A percentile compares a stretch with the other conserved stretches of the same genome.
Evolutionary conservation across 1,140 invertebrate species (phyloP).

Genomic region (Spodoptera litura): DNA sequence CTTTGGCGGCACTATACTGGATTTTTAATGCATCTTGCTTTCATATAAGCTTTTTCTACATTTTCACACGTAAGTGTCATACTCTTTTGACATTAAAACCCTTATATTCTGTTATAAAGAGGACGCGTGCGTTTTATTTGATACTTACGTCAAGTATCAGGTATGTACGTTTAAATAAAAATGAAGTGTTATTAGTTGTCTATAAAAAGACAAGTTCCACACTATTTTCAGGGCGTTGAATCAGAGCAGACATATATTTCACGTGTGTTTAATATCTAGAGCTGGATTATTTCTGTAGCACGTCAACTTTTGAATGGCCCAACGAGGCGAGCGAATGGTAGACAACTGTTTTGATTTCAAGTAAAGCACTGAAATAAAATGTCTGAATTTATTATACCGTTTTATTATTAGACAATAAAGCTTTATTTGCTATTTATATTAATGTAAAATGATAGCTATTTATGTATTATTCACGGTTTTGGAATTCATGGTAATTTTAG

Average conservation of each 20-base stretch:
- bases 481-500: not conserved
- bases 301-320: not conserved
- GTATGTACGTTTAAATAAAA: constrained; percentile 29
- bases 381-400: too few relatives aligned
- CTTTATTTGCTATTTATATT: not conserved
- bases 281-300: constrained; percentile 25
- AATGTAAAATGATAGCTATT: not conserved
- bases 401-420: not conserved
- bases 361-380: not conserved
- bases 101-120: constrained; percentile 48
- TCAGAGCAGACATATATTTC: constrained; percentile 10
- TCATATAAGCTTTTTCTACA: constrained; percentile 62
- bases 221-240: constrained; percentile 38
- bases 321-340: not conserved
- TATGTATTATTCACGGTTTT: not conserved
- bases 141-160: constrained; percentile 8
- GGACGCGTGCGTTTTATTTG: constrained; percentile 28
- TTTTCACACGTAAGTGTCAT: constrained; percentile 64
- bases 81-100: constrained; percentile 61
- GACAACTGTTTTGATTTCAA: not conserved
- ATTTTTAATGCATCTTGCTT: constrained; percentile 67
- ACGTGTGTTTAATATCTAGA: constrained; percentile 24
- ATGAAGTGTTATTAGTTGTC: constrained; percentile 27
- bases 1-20: constrained; percentile 57
- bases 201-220: constrained; percentile 20